Percentiles rank a stretch among this genome's conserved stretches.
phyloP scores from a whole-genome alignment of 2,797 vertebrate species.

The Pseudochaenichthys georgianus region DNA sequence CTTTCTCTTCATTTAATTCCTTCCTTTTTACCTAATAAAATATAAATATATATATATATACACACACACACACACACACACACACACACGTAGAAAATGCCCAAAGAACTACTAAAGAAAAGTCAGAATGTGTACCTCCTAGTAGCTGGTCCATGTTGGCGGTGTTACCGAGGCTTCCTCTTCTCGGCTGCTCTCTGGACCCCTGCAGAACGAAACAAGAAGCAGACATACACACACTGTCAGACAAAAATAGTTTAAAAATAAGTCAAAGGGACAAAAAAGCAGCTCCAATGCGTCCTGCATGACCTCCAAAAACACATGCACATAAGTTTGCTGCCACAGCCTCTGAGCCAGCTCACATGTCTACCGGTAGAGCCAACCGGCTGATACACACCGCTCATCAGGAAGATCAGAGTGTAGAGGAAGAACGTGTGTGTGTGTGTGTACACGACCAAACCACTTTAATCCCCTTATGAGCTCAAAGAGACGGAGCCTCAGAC shows the following conservation, averaged over 20 bases:
- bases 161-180: slow-evolving; percentile 65
- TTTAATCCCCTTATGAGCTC: slow-evolving; percentile 83
- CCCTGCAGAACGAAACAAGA: slow-evolving; percentile 77
- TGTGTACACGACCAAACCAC: slow-evolving; percentile 42
- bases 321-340: background rate
- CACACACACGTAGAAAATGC: too few species aligned
- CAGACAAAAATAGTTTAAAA: background rate
- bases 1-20: too few species aligned
- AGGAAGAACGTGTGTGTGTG: slow-evolving; percentile 27
- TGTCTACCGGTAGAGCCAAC: slow-evolving; percentile 55
- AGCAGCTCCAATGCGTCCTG: background rate
- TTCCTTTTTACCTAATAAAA: too few species aligned
- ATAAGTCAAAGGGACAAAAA: background rate
- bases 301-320: background rate
- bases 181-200: slow-evolving; percentile 78
- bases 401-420: slow-evolving; percentile 30
- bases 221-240: slow-evolving; percentile 7
- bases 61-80: too few species aligned
- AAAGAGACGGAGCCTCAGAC: slow-evolving; percentile 68
- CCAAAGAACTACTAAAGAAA: background rate
- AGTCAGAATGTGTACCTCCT: slow-evolving; percentile 46
- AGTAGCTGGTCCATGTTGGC: slow-evolving; percentile 84
- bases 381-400: background rate
- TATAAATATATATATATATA: too few species aligned
- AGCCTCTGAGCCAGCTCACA: slow-evolving; percentile 44